Base-by-base conservation (phyloP, 1,140 invertebrate genomes). In the Trichomalopsis sarcophagae region DNA sequence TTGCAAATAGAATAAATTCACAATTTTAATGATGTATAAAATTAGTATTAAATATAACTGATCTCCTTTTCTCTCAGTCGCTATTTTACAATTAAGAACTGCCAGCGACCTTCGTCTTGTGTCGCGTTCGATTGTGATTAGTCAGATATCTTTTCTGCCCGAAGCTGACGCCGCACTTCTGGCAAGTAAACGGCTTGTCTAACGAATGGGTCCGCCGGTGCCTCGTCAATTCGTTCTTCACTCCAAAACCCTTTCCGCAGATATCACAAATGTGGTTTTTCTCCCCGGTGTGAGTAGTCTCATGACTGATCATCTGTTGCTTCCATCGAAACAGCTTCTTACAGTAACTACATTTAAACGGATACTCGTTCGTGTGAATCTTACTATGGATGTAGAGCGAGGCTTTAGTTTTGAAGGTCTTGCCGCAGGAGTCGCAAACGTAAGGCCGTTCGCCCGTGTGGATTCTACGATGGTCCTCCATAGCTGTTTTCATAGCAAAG, bases 371-470 rank as follows among this genome's bases (percentile, higher is more conserved):
- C 0, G 90, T 93, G 89, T 93, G 92, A 21, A 90, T 92, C 86
- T 93, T 92, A n/a, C 91, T 89, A 89, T 95, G 95, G 73, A 94
- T 94, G 87, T 95, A 95, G 9, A 94, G 89, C 6, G 94, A 93
- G 0, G 94, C 93, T 50, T 93, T 92, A 0, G 93, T 93, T 4
- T 93, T 92, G 89, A 95, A 95, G 13, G 89, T 91, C 87, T 94
- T 94, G 7, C 91, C 95, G 82, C 95, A 96, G 73, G 94, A 91
- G 82, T 96, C 94, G 87, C 96, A 96, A 21, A 95, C 93, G 85
- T 94, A 96, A 0, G 95, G 95, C 73, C 95, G 94, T 82, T 94
- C 93, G 36, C 95, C 94, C 0, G 95, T 95, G 84, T 96, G 95
- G 44, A 95, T 95, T 89, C 95, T 94, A 89, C 95, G 93, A 87